These are phyloP conservation scores for Pocillopora damicornis DNA, from an alignment of 64 coral and sea anemone species.

Conservation along the genomic window DNA sequence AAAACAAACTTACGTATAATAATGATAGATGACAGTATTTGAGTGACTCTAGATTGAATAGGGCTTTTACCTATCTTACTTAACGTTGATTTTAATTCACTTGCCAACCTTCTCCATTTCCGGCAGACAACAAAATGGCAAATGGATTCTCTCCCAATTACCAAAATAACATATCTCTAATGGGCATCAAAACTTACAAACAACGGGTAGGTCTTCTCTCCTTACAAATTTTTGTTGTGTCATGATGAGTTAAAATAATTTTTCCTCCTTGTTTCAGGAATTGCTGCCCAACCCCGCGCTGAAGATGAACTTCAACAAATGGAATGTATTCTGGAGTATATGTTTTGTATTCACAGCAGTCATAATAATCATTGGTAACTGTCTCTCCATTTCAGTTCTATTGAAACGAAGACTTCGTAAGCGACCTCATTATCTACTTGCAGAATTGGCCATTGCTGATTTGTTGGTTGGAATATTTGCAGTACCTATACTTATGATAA, in stretches of 20 bases:
- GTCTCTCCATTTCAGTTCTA: slow-evolving; percentile 39
- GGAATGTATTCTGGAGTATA: slow-evolving; percentile 38
- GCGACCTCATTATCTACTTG: neutral
- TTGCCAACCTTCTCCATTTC: too few species aligned
- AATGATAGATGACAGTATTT: too few species aligned
- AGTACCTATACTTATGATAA: neutral
- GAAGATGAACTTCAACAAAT: neutral
- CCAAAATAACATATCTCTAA: too few species aligned
- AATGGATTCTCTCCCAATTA: too few species aligned
- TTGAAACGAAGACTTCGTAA: neutral
- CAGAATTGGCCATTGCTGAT: neutral
- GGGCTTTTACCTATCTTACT: too few species aligned
- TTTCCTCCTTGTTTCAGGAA: neutral
- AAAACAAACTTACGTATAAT: too few species aligned
- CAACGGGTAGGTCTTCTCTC: too few species aligned
- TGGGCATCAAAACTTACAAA: too few species aligned
- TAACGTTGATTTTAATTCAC: too few species aligned
- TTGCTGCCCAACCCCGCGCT: neutral
- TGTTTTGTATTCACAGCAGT: slow-evolving; percentile 18
- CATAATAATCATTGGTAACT: slow-evolving; percentile 51
- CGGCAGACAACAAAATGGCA: too few species aligned
- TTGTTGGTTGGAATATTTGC: slow-evolving; percentile 13
- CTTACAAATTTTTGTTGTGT: too few species aligned
- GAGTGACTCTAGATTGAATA: too few species aligned
- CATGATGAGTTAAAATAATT: neutral